phyloP scores from a whole-genome alignment of 2,797 vertebrate species.

The Mormyrus proboscirostris region DNA sequence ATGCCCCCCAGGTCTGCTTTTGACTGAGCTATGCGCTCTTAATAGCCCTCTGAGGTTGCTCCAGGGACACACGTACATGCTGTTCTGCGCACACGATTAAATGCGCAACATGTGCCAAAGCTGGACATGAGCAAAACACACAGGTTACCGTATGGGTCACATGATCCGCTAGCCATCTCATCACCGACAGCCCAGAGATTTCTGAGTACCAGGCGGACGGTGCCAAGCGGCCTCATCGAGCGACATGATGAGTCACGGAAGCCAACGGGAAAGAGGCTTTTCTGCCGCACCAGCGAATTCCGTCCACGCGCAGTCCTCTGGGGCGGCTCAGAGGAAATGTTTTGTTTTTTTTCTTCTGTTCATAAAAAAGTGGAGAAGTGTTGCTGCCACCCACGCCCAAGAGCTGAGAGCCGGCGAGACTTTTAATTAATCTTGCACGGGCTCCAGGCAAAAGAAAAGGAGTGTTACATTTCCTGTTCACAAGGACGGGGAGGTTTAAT shows the following conservation, averaged over 20 bases:
- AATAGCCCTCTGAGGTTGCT: not conserved
- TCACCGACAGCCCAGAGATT: not conserved
- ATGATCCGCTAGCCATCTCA: not conserved
- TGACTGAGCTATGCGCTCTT: not conserved
- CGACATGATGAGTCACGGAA: not conserved
- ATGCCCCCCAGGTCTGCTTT: not conserved
- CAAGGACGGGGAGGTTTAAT: constrained; percentile 69
- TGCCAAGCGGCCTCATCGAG: not conserved
- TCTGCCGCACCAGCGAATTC: not conserved
- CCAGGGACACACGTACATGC: not conserved
- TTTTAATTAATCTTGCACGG: constrained; percentile 45
- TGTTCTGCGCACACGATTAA: no score
- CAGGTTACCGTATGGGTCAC: not conserved
- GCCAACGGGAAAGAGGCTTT: not conserved
- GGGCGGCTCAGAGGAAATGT: not conserved
- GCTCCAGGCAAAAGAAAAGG: constrained; percentile 37
- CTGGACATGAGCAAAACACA: not conserved
- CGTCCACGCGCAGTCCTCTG: not conserved
- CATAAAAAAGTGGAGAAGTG: not conserved
- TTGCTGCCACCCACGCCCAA: not conserved
- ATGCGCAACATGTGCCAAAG: not conserved
- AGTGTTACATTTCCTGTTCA: constrained; percentile 41
- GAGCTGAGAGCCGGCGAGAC: constrained; percentile 33
- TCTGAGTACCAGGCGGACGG: not conserved
- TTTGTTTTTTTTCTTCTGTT: not conserved